Evolutionary conservation across 2,888 invertebrate species (phyloP), one percentile per base, ranked within the genome.

Genomic region (Nomada flava): DNA sequence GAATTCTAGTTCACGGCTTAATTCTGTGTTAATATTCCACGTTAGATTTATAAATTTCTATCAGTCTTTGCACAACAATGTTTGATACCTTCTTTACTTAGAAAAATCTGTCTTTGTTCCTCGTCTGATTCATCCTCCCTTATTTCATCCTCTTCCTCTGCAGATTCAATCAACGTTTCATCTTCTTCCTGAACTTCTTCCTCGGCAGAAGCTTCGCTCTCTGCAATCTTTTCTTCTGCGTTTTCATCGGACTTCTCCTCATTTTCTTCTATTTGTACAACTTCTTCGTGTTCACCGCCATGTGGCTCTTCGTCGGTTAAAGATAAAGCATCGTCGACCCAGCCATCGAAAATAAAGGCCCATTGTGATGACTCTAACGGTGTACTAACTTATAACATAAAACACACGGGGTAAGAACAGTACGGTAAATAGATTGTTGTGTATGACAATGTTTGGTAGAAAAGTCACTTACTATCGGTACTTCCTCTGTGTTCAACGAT

Each of bases 401-500:
- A 78, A 76, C 29, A 55, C 60, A 55, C 64, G 29, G 10, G 18
- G 50, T 76, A 26, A 62, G 57, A 44, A 62, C 10, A 42, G 7
- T 64, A 5, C 2, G 52, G 47, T 36, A 13, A 20, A 2, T 42
- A 1, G 7, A 29, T 18, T 52, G 5, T 13, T 4, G 18, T 15
- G 7, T 52, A 18, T 44, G 18, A 50, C 68, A 73, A 2, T 63
- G 73, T 55, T 60, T 10, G 42, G 11, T 15, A 36, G 23, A n/a
- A 53, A 67, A 26, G 73, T 64, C 57, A 79, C 96, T 96, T 94
- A 97, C 97, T 95, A 93, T 97, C 97, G 68, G 96, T 95, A 57
- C 96, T 94, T 55, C 97, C 97, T 91, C 97, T 95, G 92, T 97
- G 96, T 94, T 97, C 97, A 79, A 97, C 94, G 89, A 97, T 96